phyloP scores from a whole-genome alignment of 2,888 invertebrate genomes.

The Mystacides longicornis region DNA sequence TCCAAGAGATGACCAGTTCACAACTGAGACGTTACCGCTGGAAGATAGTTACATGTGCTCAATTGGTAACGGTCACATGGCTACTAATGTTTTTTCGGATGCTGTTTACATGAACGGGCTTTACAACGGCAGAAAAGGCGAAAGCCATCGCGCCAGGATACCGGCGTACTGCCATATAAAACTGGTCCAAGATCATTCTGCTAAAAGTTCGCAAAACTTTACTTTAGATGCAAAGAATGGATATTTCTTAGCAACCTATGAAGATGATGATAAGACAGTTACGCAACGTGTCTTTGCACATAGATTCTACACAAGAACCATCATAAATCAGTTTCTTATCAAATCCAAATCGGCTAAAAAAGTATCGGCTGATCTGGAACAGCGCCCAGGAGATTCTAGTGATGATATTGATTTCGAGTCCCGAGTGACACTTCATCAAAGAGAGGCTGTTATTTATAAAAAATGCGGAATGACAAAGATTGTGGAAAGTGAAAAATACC shows the following conservation, averaged over 20 bases:
- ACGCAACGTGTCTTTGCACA: slow-evolving; percentile 34
- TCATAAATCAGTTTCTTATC: slow-evolving; percentile 34
- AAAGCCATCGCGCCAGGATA: slow-evolving; percentile 37
- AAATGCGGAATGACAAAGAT: slow-evolving; percentile 19
- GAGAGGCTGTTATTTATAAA: slow-evolving; percentile 8
- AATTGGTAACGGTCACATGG: slow-evolving; percentile 37
- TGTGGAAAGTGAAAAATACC: slow-evolving; percentile 22
- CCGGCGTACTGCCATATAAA: slow-evolving; percentile 36
- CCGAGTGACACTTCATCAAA: slow-evolving; percentile 7
- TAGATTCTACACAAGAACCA: slow-evolving; percentile 36
- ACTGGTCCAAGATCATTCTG: slow-evolving; percentile 11
- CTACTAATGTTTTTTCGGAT: slow-evolving; percentile 36
- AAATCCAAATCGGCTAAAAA: slow-evolving; percentile 30
- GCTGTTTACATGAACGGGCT: slow-evolving; percentile 38
- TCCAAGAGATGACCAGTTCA: too few relatives aligned
- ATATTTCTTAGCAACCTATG: slow-evolving; percentile 21
- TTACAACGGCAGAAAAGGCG: slow-evolving; percentile 35
- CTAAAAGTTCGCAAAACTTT: slow-evolving; percentile 14
- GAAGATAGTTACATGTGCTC: slow-evolving; percentile 27
- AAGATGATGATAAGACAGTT: slow-evolving; percentile 12
- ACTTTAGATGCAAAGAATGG: slow-evolving; percentile 27
- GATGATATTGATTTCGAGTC: slow-evolving; percentile 25
- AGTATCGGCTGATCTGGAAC: slow-evolving; percentile 30
- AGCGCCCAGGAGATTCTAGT: slow-evolving; percentile 20
- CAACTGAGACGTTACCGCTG: too few relatives aligned